Evolutionary conservation across 2,113 vertebrate genomes (phyloP).

Genomic region (Platysternon megacephalum): DNA sequence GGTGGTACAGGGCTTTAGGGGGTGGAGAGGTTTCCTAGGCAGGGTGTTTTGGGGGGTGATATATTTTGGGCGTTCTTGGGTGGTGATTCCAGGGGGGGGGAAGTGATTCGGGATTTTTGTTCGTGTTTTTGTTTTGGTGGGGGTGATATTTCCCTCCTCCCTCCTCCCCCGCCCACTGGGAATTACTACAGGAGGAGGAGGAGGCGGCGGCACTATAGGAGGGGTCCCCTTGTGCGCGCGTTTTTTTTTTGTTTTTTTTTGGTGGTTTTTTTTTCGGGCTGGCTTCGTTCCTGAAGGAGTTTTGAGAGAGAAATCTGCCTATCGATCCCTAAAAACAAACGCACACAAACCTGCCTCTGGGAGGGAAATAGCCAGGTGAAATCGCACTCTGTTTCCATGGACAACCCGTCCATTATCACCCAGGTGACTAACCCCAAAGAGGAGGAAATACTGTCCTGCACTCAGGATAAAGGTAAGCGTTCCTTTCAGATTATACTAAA

Average conservation of each 20-base stretch:
- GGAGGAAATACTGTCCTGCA: constrained; percentile 91
- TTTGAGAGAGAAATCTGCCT: background rate
- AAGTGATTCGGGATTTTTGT: background rate
- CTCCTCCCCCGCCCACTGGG: background rate
- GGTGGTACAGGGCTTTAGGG: background rate
- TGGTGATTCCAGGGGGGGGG: background rate
- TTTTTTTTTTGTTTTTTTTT: background rate
- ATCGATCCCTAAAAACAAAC: constrained; percentile 42
- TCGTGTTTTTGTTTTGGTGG: background rate
- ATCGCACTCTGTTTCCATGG: constrained; percentile 92
- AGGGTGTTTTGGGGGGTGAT: background rate
- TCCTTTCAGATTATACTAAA: background rate
- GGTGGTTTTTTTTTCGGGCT: background rate
- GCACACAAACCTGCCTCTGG: constrained; percentile 63
- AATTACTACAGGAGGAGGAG: background rate
- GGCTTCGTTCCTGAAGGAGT: constrained; percentile 17
- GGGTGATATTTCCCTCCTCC: background rate
- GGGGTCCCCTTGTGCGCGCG: background rate
- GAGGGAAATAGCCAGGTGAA: constrained; percentile 74
- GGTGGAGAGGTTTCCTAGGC: background rate
- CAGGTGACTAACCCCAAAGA: constrained; percentile 99
- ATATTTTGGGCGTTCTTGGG: background rate
- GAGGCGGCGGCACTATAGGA: background rate
- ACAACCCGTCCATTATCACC: constrained; percentile 99
- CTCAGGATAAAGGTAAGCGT: constrained; percentile 93